These are phyloP conservation scores for Desmophyllum pertusum DNA, from an alignment of 92 coral and sea anemone genomes.

Conservation along the genomic window DNA sequence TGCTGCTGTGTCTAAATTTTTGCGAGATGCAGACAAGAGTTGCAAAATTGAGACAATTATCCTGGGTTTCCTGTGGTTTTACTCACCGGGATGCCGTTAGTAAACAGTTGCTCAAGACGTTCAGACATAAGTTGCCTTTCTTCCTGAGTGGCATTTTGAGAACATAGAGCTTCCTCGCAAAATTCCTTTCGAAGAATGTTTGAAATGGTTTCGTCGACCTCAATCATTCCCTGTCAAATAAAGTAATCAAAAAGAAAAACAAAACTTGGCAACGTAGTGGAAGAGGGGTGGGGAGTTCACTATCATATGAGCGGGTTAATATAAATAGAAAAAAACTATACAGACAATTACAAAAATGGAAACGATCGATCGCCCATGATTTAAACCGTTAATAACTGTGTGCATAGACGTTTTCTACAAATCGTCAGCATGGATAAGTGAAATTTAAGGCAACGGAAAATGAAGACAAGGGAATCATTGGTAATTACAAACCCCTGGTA, in stretches of 20 bases:
- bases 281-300: background rate
- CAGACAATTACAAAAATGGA: background rate
- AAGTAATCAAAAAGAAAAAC: background rate
- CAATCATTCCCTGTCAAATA: conserved; percentile 74
- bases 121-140: conserved; percentile 51
- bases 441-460: background rate
- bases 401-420: too few species aligned
- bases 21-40: background rate
- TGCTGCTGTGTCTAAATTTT: background rate
- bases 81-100: conserved; percentile 69
- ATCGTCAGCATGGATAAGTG: too few species aligned
- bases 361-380: background rate
- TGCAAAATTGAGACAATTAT: background rate
- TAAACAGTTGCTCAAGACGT: conserved; percentile 60
- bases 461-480: background rate
- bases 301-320: background rate
- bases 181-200: conserved; percentile 68
- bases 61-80: too few species aligned
- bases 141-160: conserved; percentile 44
- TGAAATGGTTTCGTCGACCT: conserved; percentile 73
- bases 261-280: background rate
- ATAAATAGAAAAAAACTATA: background rate
- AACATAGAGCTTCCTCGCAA: conserved; percentile 72
- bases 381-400: too few species aligned
- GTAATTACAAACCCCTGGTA: conserved; percentile 74